These are phyloP conservation scores for Junonia oenone DNA, from an alignment of 2,888 invertebrate species.

Conservation along the genomic window DNA sequence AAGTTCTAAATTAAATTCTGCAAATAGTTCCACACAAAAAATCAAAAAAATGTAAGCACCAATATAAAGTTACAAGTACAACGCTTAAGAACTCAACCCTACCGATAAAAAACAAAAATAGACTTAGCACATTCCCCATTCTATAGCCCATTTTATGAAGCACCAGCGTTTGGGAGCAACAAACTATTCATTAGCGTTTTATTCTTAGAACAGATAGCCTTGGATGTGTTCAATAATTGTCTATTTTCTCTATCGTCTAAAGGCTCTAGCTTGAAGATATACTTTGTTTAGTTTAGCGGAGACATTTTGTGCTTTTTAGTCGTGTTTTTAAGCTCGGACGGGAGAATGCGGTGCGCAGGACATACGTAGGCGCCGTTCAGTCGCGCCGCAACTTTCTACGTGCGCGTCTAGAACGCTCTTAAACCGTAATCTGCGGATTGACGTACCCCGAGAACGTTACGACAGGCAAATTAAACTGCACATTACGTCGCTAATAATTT, in stretches of 20 bases:
- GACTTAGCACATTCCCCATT: slow-evolving; percentile 25
- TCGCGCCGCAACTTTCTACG: slow-evolving; percentile 79
- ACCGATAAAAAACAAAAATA: slow-evolving; percentile 26
- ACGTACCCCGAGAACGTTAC: slow-evolving; percentile 69
- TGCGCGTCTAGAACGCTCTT: slow-evolving; percentile 73
- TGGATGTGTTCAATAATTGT: slow-evolving; percentile 42
- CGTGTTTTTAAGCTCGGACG: slow-evolving; percentile 62
- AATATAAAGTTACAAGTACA: slow-evolving; percentile 15
- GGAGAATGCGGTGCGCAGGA: slow-evolving; percentile 76
- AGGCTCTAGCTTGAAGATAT: slow-evolving; percentile 37
- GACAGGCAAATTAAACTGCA: slow-evolving; percentile 69
- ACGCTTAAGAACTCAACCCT: slow-evolving; percentile 15
- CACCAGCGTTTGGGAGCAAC: slow-evolving; percentile 36
- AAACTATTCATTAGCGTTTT: slow-evolving; percentile 42
- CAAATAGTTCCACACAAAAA: not conserved
- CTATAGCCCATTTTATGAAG: slow-evolving; percentile 34
- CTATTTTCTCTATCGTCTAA: slow-evolving; percentile 55
- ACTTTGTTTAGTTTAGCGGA: slow-evolving; percentile 59
- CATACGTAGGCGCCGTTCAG: slow-evolving; percentile 69
- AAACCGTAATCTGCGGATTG: slow-evolving; percentile 77
- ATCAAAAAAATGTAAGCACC: slow-evolving; percentile 6
- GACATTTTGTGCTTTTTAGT: slow-evolving; percentile 59
- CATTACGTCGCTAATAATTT: slow-evolving; percentile 57
- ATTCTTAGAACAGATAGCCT: slow-evolving; percentile 39
- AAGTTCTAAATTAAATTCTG: not conserved